Percentiles rank a stretch among this genome's conserved stretches.
phyloP scores from a whole-genome alignment of 2,888 invertebrate species.

The Amphiduros pacificus region DNA sequence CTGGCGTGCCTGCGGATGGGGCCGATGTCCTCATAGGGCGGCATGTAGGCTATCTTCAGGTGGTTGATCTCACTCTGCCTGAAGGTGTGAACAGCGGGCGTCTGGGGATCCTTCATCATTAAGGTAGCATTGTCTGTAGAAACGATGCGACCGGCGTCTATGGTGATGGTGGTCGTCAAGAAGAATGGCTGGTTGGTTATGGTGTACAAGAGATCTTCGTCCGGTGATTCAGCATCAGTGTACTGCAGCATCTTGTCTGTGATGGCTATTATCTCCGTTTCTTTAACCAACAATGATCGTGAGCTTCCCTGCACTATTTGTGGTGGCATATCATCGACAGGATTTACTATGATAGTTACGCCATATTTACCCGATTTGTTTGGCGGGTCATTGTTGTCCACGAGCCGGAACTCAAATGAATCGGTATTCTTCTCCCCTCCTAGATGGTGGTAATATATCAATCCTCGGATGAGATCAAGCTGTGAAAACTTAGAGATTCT shows the following conservation, averaged over 20 bases:
- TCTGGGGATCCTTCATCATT: conserved; percentile 37
- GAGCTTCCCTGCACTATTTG: conserved; percentile 45
- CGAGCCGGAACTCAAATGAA: conserved; percentile 49
- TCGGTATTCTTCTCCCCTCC: conserved; percentile 49
- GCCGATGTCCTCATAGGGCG: conserved; percentile 55
- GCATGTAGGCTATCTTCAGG: conserved; percentile 56
- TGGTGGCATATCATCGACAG: conserved; percentile 55
- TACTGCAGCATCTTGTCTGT: conserved; percentile 50
- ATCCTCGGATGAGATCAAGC: conserved; percentile 51
- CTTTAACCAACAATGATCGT: conserved; percentile 45
- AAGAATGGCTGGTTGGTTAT: conserved; percentile 55
- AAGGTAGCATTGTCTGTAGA: conserved; percentile 45
- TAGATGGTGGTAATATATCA: conserved; percentile 55
- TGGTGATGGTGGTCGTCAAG: conserved; percentile 47
- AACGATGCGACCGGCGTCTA: conserved; percentile 54
- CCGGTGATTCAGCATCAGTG: conserved; percentile 51
- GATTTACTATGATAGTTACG: conserved; percentile 47
- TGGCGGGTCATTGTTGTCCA: conserved; percentile 53
- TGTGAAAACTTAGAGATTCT: conserved; percentile 51
- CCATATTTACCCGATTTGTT: conserved; percentile 51
- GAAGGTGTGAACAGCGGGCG: conserved; percentile 45
- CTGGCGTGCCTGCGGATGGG: conserved; percentile 29
- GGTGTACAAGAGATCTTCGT: conserved; percentile 47
- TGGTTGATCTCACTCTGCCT: conserved; percentile 56
- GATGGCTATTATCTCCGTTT: conserved; percentile 50